Base-by-base conservation (phyloP, 1,140 invertebrate species). In the Mya arenaria region DNA sequence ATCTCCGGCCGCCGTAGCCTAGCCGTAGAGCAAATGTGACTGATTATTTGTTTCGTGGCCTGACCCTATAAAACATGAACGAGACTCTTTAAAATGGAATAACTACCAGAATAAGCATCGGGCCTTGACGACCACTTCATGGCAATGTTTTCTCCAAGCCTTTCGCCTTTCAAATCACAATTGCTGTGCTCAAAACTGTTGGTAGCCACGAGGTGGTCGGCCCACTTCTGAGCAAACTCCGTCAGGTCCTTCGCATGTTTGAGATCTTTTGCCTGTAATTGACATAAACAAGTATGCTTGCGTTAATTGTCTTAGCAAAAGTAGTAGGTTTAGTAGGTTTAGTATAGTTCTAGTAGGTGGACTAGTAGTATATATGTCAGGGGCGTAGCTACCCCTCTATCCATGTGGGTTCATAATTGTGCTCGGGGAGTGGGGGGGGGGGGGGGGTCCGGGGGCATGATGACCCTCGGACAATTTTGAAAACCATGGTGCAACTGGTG, bases 161-260 rank as follows among this genome's bases (percentile, higher is more conserved):
- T 58, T 23, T 85, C 80, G 15, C 90, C 89, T 37, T 88, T 86
- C n/a, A 88, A 62, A 0, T 84, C 79, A 62, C 68, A 68, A 8
- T 82, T 79, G 81, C 96, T 95, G 90, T 98, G 97, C 83, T 96
- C 94, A 85, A 97, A 94, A 66, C 92, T 93, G 48, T 96, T 95
- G 78, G 93, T 95, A 37, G 94, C 93, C 1, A 95, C 95, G 30
- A 98, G 89, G 69, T 95, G 93, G 79, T 96, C 95, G 0, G 97
- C 97, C 97, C 97, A 97, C 90, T 96, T 96, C 92, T 97, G 95
- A 36, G 96, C 96, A 87, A 95, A 94, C 86, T 95, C 94, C 87
- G 96, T 96, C n/a, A 97, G 91, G 95, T 97, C 85, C 10, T 84
- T 60, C 32, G 85, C 74, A 56, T 87, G 96, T 56, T 94, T 95